phyloP scores from a whole-genome alignment of 2,888 invertebrate genomes.

The Pandemis corylana region DNA sequence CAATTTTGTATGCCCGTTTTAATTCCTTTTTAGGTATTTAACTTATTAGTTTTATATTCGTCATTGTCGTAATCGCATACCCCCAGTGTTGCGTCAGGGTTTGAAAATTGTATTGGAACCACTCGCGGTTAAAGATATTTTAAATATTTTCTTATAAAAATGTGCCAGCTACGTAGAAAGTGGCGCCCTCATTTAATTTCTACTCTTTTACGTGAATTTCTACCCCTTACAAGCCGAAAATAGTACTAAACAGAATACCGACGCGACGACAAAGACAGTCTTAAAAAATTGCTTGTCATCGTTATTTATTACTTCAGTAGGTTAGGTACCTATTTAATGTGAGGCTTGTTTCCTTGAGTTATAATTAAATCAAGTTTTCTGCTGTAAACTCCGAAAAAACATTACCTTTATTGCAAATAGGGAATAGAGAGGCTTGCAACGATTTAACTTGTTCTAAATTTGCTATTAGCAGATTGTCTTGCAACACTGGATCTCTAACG shows the following conservation, averaged over 20 bases:
- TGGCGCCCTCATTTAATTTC: too few relatives aligned
- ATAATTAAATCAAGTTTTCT: neutral
- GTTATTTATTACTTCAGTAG: neutral
- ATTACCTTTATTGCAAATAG: constrained; percentile 83
- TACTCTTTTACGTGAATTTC: too few relatives aligned
- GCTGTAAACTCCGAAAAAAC: neutral
- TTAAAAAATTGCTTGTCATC: neutral
- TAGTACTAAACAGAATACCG: neutral
- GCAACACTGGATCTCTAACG: constrained; percentile 69
- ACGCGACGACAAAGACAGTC: neutral
- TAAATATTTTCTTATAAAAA: too few relatives aligned
- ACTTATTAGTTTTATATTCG: too few relatives aligned
- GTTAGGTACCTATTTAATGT: neutral
- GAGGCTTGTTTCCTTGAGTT: neutral
- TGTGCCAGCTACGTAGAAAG: too few relatives aligned
- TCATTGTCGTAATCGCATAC: too few relatives aligned
- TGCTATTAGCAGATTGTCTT: constrained; percentile 74
- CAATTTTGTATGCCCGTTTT: too few relatives aligned
- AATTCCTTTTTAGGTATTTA: too few relatives aligned
- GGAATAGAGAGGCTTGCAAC: constrained; percentile 88
- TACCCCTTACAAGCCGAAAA: neutral
- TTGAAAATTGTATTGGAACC: too few relatives aligned
- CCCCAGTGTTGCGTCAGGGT: too few relatives aligned
- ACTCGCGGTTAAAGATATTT: too few relatives aligned
- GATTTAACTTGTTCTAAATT: constrained; percentile 85